Evolutionary conservation across 92 coral and sea anemone genomes (phyloP).

Genomic region (Chrysogorgia sp.): DNA sequence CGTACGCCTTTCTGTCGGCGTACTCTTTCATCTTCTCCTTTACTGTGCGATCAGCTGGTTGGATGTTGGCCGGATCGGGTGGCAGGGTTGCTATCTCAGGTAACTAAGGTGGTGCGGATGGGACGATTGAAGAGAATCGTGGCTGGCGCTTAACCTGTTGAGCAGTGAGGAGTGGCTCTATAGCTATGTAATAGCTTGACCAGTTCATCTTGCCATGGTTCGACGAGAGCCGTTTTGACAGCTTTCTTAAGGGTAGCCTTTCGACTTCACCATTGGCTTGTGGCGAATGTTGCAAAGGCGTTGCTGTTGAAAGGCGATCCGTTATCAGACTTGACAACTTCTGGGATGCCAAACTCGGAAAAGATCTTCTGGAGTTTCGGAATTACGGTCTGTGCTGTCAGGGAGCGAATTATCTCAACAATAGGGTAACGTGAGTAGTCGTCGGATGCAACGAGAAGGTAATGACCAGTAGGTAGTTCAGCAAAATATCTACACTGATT

Average conservation of each 20-base stretch:
- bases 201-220: conserved; percentile 17
- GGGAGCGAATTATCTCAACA: not conserved
- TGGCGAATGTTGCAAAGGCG: conserved; percentile 23
- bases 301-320: not conserved
- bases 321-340: conserved; percentile 9
- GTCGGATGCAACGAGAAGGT: conserved; percentile 23
- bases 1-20: conserved; percentile 32
- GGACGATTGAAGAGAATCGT: conserved; percentile 8
- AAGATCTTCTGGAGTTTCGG: not conserved
- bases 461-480: too few relatives aligned
- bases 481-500: conserved; percentile 19
- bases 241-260: conserved; percentile 26
- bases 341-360: not conserved
- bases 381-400: not conserved
- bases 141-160: conserved; percentile 24
- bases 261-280: conserved; percentile 29
- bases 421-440: conserved; percentile 12
- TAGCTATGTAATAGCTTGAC: conserved; percentile 5
- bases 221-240: conserved; percentile 3
- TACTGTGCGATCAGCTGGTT: not conserved
- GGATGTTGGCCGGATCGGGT: not conserved
- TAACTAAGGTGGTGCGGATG: not conserved
- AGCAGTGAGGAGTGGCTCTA: conserved; percentile 29
- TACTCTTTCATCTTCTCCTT: conserved; percentile 37
- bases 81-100: not conserved